Base-by-base conservation (phyloP, 2,797 vertebrate species). In the Telmatherina bonti region DNA sequence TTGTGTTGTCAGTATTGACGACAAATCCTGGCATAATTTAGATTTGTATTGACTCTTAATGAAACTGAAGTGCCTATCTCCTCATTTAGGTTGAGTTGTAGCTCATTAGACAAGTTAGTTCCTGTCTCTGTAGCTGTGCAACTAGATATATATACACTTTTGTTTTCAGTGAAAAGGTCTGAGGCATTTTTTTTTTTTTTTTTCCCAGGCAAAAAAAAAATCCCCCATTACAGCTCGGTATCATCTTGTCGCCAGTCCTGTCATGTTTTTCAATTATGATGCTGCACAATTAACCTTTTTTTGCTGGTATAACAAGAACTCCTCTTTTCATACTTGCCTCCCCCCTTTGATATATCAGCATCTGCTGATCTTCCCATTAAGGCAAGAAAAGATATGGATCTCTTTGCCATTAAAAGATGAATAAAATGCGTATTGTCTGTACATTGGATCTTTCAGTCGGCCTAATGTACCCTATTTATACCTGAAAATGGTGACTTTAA, bases 301-400 rank as follows among this genome's bases (percentile, higher is more conserved):
- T 78, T 69, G 62, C 38, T 74, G 58, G 69, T 71, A 18, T 55
- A 65, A 61, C 18, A 52, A 2, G 9, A 56, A 9, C 57, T 67
- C 27, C 49, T 71, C 36, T 68, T 63, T 62, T 66, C 53, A 70
- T 58, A 27, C 57, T 62, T 69, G 35, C 43, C 24, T 36, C 41
- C 47, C 24, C n/a, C 5, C 45, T 36, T 69, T 55, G 61, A 62
- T 74, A 61, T 64, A 70, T 59, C 61, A n/a, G 64, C 82, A 85
- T 84, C 79, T 85, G 75, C 66, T 67, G 82, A 88, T 75, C 76
- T 88, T 78, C 26, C 47, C 33, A 27, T 80, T 56, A 76, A 85
- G 67, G 31, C 54, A 30, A 45, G 26, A 61, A 45, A 62, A 74
- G 60, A 70, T 29, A 47, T 43, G 62, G 60, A 67, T 35, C 35